Evolutionary conservation across 2,888 invertebrate species (phyloP).

Genomic region (Tillus elongatus): DNA sequence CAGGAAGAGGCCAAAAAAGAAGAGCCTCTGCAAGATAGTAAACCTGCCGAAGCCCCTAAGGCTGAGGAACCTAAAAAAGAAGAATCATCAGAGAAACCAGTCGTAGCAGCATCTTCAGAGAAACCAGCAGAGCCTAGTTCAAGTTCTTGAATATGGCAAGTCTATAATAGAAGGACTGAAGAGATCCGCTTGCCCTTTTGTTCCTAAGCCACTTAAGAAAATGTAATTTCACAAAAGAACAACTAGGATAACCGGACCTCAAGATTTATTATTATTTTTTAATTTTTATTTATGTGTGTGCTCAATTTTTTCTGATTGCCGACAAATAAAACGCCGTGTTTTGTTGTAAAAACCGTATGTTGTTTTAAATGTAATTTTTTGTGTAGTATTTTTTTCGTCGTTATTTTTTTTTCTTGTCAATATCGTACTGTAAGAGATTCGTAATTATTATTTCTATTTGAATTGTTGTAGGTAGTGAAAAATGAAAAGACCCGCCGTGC

Average conservation of each 20-base stretch:
- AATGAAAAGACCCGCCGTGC: no score
- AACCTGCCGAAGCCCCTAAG: conserved; percentile 11
- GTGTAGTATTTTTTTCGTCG: no score
- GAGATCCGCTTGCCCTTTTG: conserved; percentile 39
- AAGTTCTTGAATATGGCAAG: conserved; percentile 33
- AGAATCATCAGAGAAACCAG: conserved; percentile 25
- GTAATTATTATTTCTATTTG: no score
- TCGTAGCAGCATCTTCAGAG: conserved; percentile 14
- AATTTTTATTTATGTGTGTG: conserved; percentile 28
- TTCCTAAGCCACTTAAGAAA: conserved; percentile 33
- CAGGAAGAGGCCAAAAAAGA: conserved; percentile 8
- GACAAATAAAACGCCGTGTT: no score
- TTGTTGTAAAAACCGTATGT: no score
- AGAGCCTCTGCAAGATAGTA: conserved; percentile 8
- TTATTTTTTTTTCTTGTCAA: no score
- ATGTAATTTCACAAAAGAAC: no score
- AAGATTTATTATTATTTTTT: conserved; percentile 15
- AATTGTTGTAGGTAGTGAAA: no score
- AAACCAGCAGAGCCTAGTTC: conserved; percentile 26
- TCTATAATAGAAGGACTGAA: conserved; percentile 24
- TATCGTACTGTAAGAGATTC: no score
- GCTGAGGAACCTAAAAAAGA: conserved; percentile 20
- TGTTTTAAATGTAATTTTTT: no score
- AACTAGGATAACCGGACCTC: conserved; percentile 36
- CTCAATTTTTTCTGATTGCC: conserved; percentile 31